Evolutionary conservation across 23 tunicate genomes (phyloP), one percentile per base, ranked within the genome.

Genomic region (Phallusia fumigata): DNA sequence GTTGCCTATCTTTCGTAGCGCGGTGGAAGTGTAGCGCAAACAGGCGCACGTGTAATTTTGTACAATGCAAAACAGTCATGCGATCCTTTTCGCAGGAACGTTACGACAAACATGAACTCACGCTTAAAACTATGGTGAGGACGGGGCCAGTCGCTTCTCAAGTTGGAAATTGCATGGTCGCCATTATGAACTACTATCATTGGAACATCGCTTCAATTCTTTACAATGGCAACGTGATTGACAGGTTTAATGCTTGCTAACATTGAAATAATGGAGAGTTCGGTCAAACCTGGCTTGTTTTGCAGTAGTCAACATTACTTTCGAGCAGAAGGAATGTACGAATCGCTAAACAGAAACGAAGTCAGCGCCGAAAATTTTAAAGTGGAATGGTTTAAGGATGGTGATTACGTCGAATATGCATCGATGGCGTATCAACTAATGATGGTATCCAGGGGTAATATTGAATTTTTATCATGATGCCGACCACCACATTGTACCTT

Each of bases 111-210:
- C 69, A 58, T 16, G 69, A 58, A 58, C 69, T 58, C 13, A 22
- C 69, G 28, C 8, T 74, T 49, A 75, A 49, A 30, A 45, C 80
- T 26, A 16, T 83, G n/a, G 86, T 83, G 18, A 65, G 86, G 18
- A 83, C 86, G 19, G 86, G 86, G n/a, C 86, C 86, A 32, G 73
- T 83, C 6, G 79, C 80, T 18, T 73, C 86, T 32, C 74, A 83
- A 52, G 80, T 83, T 30, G 86, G 86, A 34, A 83, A 83, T 50
- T 83, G 86, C 69, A 53, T 83, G 22, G 76, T 58, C 30, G 65
- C 74, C 58, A 32, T 83, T 15, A 32, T 83, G 36, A 31, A 74
- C 18, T 45, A 72, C n/a, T 75, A 83, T 33, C 65, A 32, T 44
- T 83, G 86, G 86, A 51, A 75, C 22, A 26, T 35, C n/a, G 40